These are phyloP conservation scores for Epicampocera succincta DNA, from an alignment of 2,888 invertebrate species.

Conservation along the genomic window DNA sequence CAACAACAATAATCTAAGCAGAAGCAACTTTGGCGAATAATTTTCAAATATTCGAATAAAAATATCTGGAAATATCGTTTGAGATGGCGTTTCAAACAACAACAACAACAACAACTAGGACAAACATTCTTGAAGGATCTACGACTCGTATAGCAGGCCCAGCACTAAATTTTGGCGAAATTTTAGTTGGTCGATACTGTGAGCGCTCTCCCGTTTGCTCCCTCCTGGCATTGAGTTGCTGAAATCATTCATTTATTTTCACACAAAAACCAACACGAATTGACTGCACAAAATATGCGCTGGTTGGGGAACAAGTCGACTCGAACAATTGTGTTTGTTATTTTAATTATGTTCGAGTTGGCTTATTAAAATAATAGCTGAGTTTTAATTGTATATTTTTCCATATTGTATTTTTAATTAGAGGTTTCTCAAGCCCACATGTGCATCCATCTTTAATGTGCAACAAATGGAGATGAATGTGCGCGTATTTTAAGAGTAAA, in stretches of 20 bases:
- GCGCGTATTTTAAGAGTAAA: neutral
- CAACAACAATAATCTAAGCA: too few relatives aligned
- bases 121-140: too few relatives aligned
- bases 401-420: slow-evolving; percentile 36
- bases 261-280: slow-evolving; percentile 19
- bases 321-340: slow-evolving; percentile 33
- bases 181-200: too few relatives aligned
- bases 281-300: slow-evolving; percentile 20
- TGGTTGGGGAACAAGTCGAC: slow-evolving; percentile 17
- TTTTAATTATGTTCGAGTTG: slow-evolving; percentile 48
- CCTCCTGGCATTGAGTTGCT: slow-evolving; percentile 19
- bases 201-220: neutral
- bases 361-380: slow-evolving; percentile 52
- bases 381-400: slow-evolving; percentile 28
- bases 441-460: slow-evolving; percentile 19
- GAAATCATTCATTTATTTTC: slow-evolving; percentile 29
- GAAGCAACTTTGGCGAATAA: too few relatives aligned
- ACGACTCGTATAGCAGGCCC: too few relatives aligned
- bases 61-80: too few relatives aligned
- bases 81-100: too few relatives aligned
- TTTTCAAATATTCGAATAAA: too few relatives aligned
- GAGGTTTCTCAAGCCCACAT: slow-evolving; percentile 53
- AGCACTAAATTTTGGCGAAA: too few relatives aligned
- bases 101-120: too few relatives aligned
- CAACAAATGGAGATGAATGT: too few relatives aligned